Evolutionary conservation across 1,140 invertebrate genomes (phyloP).

Genomic region (Choristoneura fumiferana): DNA sequence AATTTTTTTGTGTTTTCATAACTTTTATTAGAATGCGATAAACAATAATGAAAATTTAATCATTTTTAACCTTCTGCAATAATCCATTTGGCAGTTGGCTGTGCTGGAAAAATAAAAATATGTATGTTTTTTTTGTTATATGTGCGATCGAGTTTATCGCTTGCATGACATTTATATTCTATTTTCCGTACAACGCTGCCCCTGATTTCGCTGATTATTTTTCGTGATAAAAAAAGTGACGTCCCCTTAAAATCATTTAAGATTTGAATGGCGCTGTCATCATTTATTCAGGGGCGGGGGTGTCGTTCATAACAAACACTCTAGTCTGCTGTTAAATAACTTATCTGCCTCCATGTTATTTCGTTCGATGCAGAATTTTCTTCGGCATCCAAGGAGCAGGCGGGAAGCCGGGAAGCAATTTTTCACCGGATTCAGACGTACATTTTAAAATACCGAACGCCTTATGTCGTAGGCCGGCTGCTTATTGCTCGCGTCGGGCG

Average conservation of each 20-base stretch:
- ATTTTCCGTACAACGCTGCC: no score
- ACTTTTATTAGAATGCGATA: no score
- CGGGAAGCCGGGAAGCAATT: constrained; percentile 58
- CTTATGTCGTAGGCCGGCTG: constrained; percentile 42
- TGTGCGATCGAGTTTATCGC: no score
- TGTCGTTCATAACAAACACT: constrained; percentile 23
- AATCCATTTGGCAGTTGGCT: no score
- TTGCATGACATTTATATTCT: no score
- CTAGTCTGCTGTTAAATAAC: constrained; percentile 38
- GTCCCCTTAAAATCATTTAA: constrained; percentile 19
- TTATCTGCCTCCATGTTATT: constrained; percentile 56
- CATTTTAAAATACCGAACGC: constrained; percentile 62
- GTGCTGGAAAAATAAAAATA: no score
- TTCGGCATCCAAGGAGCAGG: constrained; percentile 42
- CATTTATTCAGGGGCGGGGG: constrained; percentile 5
- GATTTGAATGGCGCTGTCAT: constrained; percentile 4
- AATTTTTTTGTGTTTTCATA: no score
- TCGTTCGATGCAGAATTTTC: constrained; percentile 61
- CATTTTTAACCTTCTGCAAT: no score
- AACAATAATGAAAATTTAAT: no score
- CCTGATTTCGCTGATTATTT: no score
- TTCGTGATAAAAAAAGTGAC: constrained; percentile 36
- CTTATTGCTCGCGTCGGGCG: constrained; percentile 53
- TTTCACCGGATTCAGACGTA: constrained; percentile 62
- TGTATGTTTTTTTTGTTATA: no score